phyloP scores from a whole-genome alignment of 2,888 invertebrate genomes.

The Lacanobia oleracea region DNA sequence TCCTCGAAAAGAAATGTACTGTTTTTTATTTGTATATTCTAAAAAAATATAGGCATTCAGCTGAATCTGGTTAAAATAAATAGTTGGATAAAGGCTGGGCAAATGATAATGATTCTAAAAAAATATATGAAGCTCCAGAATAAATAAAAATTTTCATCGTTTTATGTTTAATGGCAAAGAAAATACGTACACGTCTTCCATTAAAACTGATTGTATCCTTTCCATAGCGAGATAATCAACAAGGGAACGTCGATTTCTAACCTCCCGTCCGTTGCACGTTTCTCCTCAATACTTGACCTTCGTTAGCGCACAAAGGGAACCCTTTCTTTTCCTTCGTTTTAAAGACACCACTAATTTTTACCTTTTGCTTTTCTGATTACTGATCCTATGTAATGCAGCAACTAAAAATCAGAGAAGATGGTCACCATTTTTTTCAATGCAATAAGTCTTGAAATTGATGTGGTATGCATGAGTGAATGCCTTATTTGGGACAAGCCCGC shows the following conservation, averaged over 20 bases:
- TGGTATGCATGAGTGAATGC: too few relatives aligned
- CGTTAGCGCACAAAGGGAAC: constrained; percentile 77
- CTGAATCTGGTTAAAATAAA: too few relatives aligned
- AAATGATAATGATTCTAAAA: too few relatives aligned
- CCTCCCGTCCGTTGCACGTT: constrained; percentile 68
- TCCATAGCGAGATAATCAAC: neutral
- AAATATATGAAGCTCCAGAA: too few relatives aligned
- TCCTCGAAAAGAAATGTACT: too few relatives aligned
- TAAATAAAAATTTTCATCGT: too few relatives aligned
- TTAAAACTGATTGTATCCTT: too few relatives aligned
- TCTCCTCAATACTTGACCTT: constrained; percentile 73
- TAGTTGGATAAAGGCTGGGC: too few relatives aligned
- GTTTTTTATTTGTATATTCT: too few relatives aligned
- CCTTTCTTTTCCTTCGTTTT: constrained; percentile 69
- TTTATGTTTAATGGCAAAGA: neutral
- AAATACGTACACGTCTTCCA: neutral
- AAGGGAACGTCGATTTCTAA: constrained; percentile 65
- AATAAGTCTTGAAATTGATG: neutral
- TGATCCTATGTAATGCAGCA: constrained; percentile 59
- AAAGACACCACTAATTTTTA: constrained; percentile 71
- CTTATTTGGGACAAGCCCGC: too few relatives aligned
- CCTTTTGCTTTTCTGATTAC: constrained; percentile 72
- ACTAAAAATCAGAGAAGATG: constrained; percentile 11
- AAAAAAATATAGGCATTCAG: too few relatives aligned
- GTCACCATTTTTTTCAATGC: neutral